phyloP scores from a whole-genome alignment of 2,113 vertebrate species.

The Apistogramma diplotaenia region DNA sequence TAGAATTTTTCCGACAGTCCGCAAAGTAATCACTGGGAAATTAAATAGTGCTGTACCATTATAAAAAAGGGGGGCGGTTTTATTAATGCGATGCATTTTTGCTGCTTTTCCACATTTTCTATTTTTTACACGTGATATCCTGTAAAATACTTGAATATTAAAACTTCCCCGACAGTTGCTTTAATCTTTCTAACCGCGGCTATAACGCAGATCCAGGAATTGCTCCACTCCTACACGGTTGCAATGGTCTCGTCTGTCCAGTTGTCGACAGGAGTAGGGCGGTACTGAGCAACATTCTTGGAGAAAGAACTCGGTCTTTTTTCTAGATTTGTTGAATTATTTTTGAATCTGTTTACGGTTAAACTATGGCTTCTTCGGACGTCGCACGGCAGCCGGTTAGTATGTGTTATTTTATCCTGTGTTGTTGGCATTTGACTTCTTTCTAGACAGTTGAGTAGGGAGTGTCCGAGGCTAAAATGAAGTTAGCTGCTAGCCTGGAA shows the following conservation, averaged over 20 bases:
- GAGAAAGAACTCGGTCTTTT: conserved; percentile 3
- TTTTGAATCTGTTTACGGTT: neutral
- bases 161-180: accelerated
- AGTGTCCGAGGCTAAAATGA: conserved; percentile 62
- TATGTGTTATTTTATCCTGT: neutral
- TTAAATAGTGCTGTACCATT: conserved; percentile 46
- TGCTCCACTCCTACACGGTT: neutral
- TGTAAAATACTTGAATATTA: accelerated
- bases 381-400: conserved; percentile 75
- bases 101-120: accelerated
- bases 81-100: neutral
- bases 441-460: conserved; percentile 54
- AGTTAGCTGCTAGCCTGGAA: conserved; percentile 43
- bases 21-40: neutral
- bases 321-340: conserved; percentile 1
- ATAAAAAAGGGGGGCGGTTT: neutral
- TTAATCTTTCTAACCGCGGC: accelerated
- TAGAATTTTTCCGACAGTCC: neutral
- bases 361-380: conserved; percentile 73
- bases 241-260: conserved; percentile 50
- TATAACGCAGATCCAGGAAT: neutral
- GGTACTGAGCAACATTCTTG: neutral
- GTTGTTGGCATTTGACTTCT: neutral
- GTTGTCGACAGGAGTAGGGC: conserved; percentile 45
- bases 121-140: neutral